phyloP scores from a whole-genome alignment of 2,888 invertebrate species.

The Aphidius colemani region DNA sequence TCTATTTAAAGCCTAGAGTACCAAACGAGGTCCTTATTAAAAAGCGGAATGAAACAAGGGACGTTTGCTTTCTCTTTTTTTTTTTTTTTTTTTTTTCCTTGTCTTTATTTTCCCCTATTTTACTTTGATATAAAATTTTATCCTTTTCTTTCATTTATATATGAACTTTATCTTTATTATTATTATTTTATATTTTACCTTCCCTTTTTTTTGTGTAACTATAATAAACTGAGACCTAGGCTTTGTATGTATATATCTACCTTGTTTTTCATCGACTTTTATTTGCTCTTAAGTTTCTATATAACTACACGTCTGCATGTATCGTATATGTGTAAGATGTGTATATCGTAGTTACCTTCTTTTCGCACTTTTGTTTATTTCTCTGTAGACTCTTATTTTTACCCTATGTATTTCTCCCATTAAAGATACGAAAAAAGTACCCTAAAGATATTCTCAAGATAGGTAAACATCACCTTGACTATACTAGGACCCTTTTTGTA shows the following conservation, averaged over 20 bases:
- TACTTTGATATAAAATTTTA: constrained; percentile 2
- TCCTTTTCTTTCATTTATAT: constrained; percentile 4
- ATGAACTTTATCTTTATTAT: constrained; percentile 1
- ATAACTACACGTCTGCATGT: constrained; percentile 30
- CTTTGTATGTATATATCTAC: background rate
- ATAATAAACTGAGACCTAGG: background rate
- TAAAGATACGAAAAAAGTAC: too few relatives aligned
- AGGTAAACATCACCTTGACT: too few relatives aligned
- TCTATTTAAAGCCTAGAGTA: constrained; percentile 61
- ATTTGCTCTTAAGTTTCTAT: constrained; percentile 28
- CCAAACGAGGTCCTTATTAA: constrained; percentile 62
- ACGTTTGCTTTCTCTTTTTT: constrained; percentile 28
- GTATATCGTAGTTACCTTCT: background rate
- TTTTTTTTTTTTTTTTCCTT: constrained; percentile 25
- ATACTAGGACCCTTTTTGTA: too few relatives aligned
- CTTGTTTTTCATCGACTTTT: background rate
- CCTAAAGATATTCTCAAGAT: too few relatives aligned
- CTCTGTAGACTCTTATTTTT: too few relatives aligned
- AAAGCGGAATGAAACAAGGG: constrained; percentile 60
- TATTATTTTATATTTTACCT: constrained; percentile 10
- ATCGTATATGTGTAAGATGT: too few relatives aligned
- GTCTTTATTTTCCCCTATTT: constrained; percentile 28
- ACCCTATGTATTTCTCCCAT: too few relatives aligned
- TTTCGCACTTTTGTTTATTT: constrained; percentile 7
- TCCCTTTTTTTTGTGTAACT: constrained; percentile 9